Evolutionary conservation across 1,140 invertebrate species (phyloP), one percentile per base, ranked within the genome.

Genomic region (Aricia agestis): DNA sequence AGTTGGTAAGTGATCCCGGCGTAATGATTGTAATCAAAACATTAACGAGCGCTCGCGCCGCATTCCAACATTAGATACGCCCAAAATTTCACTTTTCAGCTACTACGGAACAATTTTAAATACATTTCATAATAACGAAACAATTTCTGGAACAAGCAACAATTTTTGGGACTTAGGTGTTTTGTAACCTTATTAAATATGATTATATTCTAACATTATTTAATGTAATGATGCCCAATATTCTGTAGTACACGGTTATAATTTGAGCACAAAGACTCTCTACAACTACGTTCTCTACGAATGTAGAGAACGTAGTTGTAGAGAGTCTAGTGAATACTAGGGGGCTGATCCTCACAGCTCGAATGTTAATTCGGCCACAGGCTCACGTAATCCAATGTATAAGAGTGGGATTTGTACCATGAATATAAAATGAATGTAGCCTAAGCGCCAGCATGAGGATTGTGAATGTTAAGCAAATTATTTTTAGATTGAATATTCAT

Each of bases 11-110:
- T 75, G 74, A 77, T 77, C 59, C 73, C 76, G 32, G 61, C 25
- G 68, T 80, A 75, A 82, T 81, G 74, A 82, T 72, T 66, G 76
- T 81, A 82, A 84, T 84, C 77, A 84, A 76, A 66, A 79, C 75
- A 71, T 81, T 81, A 76, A 59, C 67, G 70, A n/a, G 75, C 72
- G 74, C 79, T 71, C 75, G 69, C 58, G 57, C 73, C 74, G 72
- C 82, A 82, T 80, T 84, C 78, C 80, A 69, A 17, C n/a, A 68
- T 76, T 81, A 70, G 75, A 72, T 70, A 82, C 81, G 77, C 68
- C 70, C 69, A 72, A 73, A 59, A 74, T 78, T 77, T 75, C 72
- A 76, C 74, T 76, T 77, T 81, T 72, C 70, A 70, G 69, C 65
- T 67, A 63, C 41, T 63, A 72, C 68, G 11, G 45, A n/a, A 36